Evolutionary conservation across 2,888 invertebrate genomes (phyloP).

Genomic region (Nasonovia ribisnigri): DNA sequence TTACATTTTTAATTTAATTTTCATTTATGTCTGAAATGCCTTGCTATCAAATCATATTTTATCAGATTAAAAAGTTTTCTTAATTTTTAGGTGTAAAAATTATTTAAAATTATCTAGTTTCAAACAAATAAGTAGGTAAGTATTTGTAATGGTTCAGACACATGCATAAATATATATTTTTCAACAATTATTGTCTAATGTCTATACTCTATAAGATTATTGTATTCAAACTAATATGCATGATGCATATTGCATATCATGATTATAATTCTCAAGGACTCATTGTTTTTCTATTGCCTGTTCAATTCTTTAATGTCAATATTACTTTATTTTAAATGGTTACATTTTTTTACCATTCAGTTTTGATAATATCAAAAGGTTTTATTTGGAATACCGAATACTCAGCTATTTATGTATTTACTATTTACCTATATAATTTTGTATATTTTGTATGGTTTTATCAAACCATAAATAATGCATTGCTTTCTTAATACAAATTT

Average conservation of each 20-base stretch:
- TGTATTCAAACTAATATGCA: background rate
- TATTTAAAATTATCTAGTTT: background rate
- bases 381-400: background rate
- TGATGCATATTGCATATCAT: background rate
- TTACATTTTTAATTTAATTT: background rate
- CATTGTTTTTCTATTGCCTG: background rate
- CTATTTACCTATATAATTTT: background rate
- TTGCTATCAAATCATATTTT: slow-evolving; percentile 14
- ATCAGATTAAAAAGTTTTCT: background rate
- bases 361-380: background rate
- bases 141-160: background rate
- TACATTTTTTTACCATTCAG: background rate
- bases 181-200: background rate
- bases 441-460: too few species aligned
- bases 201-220: background rate
- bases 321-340: background rate
- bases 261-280: slow-evolving; percentile 44
- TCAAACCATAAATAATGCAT: too few species aligned
- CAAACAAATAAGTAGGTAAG: background rate
- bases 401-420: background rate
- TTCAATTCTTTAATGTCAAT: background rate
- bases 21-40: background rate
- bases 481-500: background rate
- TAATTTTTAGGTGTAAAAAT: background rate
- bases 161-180: background rate